Percentiles rank a stretch among this genome's conserved stretches.
Evolutionary conservation across 2,113 vertebrate species (phyloP).

Genomic region (Platysternon megacephalum): DNA sequence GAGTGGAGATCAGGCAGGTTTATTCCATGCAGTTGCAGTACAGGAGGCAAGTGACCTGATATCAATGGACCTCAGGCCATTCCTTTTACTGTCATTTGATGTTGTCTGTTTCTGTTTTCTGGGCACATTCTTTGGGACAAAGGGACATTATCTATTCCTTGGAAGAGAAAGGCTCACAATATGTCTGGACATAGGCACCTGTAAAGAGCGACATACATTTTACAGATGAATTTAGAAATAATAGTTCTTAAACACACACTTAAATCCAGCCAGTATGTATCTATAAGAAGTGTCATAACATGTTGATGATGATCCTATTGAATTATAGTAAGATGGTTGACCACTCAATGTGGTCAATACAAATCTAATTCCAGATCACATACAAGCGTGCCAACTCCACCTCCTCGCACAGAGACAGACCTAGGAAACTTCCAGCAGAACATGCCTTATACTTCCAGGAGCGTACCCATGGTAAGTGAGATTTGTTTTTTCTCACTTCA

Average conservation of each 20-base stretch:
- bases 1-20: neutral
- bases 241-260: neutral
- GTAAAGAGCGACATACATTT: neutral
- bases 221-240: neutral
- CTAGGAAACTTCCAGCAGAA: neutral
- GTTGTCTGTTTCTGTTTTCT: fast-evolving
- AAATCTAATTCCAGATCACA: slow-evolving; percentile 2
- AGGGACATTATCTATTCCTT: neutral
- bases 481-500: fast-evolving
- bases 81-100: fast-evolving
- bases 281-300: neutral
- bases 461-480: slow-evolving; percentile 46
- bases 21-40: neutral
- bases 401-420: neutral
- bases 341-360: fast-evolving
- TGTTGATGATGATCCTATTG: neutral
- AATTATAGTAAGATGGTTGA: neutral
- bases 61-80: neutral
- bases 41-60: neutral
- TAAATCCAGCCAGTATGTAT: neutral
- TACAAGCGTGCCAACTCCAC: neutral
- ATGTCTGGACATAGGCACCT: neutral
- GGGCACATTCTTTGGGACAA: neutral
- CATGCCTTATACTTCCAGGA: slow-evolving; percentile 5
- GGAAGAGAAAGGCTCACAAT: neutral